Percentiles rank a stretch among this genome's conserved stretches.
These are phyloP conservation scores for Mythimna lalbum DNA, from an alignment of 2,888 invertebrate species.

Conservation along the genomic window DNA sequence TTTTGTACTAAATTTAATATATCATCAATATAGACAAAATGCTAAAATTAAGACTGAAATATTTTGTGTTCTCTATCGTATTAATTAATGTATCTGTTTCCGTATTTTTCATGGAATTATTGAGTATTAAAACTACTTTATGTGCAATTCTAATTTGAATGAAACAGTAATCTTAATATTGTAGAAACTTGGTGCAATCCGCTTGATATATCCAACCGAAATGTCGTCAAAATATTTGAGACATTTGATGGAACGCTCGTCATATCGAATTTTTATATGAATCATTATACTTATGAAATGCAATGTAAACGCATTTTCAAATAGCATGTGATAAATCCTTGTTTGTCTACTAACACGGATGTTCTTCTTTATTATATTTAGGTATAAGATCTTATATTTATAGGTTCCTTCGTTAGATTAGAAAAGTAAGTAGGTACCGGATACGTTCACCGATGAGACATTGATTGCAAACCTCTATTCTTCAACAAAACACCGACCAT, in stretches of 20 bases:
- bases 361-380: neutral
- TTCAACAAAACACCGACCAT: slow-evolving; percentile 56
- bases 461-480: slow-evolving; percentile 36
- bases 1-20: slow-evolving; percentile 13
- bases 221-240: neutral
- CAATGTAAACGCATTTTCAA: slow-evolving; percentile 2
- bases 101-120: neutral
- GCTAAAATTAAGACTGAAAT: neutral
- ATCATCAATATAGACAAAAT: slow-evolving; percentile 19
- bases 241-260: neutral
- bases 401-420: neutral
- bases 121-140: neutral
- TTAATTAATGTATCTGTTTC: neutral
- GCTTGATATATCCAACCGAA: neutral
- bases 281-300: neutral
- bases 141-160: neutral
- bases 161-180: neutral
- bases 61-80: neutral
- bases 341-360: neutral
- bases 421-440: neutral
- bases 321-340: neutral
- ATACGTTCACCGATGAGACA: slow-evolving; percentile 11
- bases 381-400: neutral
- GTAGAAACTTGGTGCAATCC: slow-evolving; percentile 3
- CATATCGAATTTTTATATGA: neutral